Percentiles rank a stretch among this genome's conserved stretches.
Conservation (phyloP, 2,797 vertebrate species). For the Spinus olivaceus region DNA sequence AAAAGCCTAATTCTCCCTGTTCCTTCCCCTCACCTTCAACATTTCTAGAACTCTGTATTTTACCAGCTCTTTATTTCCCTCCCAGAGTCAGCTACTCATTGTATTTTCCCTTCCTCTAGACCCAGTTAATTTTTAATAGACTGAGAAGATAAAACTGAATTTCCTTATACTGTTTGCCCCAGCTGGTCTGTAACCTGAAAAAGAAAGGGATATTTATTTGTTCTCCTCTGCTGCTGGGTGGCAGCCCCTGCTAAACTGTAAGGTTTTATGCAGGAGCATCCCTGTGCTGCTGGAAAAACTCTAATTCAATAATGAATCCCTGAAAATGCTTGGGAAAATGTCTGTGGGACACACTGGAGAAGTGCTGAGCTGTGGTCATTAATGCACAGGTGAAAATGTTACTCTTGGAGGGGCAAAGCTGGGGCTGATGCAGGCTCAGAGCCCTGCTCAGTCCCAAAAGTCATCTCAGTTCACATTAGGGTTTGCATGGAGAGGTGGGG, state of each 20-base stretch:
- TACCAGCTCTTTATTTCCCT: neutral
- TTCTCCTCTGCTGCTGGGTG: neutral
- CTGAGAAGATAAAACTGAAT: neutral
- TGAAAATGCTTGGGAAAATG: neutral
- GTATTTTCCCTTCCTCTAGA: neutral
- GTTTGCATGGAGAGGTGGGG: neutral
- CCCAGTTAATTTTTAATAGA: neutral
- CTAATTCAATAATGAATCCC: neutral
- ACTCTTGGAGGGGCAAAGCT: neutral
- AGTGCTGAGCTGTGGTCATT: neutral
- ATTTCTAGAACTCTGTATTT: neutral
- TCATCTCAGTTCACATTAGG: neutral
- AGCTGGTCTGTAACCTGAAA: neutral
- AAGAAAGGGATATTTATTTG: neutral
- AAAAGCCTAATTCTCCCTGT: neutral
- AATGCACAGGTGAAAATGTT: neutral
- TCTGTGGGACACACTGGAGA: neutral
- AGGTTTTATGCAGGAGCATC: neutral
- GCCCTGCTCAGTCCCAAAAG: neutral
- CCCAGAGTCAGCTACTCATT: neutral
- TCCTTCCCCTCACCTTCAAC: neutral
- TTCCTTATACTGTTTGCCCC: neutral
- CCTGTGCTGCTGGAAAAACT: neutral
- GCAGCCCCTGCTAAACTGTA: neutral
- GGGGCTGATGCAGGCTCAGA: neutral